Evolutionary conservation across 2,113 vertebrate genomes (phyloP).

Genomic region (Syrrhaptes paradoxus): DNA sequence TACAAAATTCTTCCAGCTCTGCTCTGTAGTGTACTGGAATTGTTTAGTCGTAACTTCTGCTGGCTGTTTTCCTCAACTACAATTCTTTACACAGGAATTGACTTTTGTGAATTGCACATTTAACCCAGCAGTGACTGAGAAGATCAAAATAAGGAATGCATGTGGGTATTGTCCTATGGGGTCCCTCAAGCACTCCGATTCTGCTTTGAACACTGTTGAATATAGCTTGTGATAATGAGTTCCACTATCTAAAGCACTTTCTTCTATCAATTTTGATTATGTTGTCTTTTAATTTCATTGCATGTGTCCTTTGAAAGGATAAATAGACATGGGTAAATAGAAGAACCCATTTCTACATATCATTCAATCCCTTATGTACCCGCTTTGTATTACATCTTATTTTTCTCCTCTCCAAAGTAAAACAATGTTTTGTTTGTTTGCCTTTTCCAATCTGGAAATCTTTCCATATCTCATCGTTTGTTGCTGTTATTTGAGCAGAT

Average conservation of each 20-base stretch:
- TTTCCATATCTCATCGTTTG: not conserved
- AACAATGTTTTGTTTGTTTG: constrained; percentile 32
- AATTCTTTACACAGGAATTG: not conserved
- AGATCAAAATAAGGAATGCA: constrained; percentile 16
- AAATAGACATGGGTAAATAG: constrained; percentile 1
- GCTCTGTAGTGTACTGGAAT: not conserved
- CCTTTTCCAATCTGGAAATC: not conserved
- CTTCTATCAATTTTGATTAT: not conserved
- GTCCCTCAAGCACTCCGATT: not conserved
- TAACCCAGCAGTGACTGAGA: constrained; percentile 26
- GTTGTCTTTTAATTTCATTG: constrained; percentile 30
- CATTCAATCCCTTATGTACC: not conserved
- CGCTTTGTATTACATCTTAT: not conserved
- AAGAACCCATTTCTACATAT: not conserved
- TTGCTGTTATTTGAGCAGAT: constrained; percentile 11
- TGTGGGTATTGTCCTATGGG: not conserved
- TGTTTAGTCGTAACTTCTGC: constrained; percentile 46
- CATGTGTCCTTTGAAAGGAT: not conserved
- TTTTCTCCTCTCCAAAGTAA: constrained; percentile 29
- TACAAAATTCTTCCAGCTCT: constrained; percentile 40
- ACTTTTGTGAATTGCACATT: constrained; percentile 32
- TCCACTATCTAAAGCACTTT: not conserved
- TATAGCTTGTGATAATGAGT: not conserved
- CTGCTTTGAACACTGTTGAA: not conserved
- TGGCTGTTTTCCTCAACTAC: not conserved